phyloP scores from a whole-genome alignment of 2,113 vertebrate species.

The Scortum barcoo region DNA sequence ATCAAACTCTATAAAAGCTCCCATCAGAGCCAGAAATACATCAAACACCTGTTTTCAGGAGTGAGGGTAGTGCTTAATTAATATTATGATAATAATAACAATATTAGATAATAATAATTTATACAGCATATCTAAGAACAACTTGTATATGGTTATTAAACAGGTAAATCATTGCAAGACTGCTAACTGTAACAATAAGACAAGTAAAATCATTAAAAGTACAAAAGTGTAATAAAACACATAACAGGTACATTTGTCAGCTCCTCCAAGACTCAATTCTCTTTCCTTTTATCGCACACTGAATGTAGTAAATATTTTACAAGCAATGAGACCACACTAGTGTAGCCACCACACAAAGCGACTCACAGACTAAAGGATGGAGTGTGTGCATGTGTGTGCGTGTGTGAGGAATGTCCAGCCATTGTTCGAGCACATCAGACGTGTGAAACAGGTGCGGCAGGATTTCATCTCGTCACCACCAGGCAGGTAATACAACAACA shows the following conservation, averaged over 20 bases:
- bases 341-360: neutral
- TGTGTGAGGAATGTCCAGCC: neutral
- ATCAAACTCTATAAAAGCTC: too few relatives aligned
- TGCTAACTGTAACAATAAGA: neutral
- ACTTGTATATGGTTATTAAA: too few relatives aligned
- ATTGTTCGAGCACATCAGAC: slow-evolving; percentile 12
- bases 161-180: neutral
- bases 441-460: slow-evolving; percentile 17
- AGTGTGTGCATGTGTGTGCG: neutral
- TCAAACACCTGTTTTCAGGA: too few relatives aligned
- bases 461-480: neutral
- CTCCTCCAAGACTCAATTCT: neutral
- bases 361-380: neutral
- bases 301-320: neutral
- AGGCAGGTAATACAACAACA: neutral
- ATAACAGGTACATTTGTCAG: neutral
- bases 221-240: neutral
- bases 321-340: neutral
- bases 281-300: neutral
- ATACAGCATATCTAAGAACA: neutral
- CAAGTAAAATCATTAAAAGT: neutral
- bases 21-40: too few relatives aligned
- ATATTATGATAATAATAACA: neutral
- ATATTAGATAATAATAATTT: neutral
- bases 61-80: too few relatives aligned